Conservation (phyloP, 2,888 invertebrate genomes). For the Agriotes lineatus region DNA sequence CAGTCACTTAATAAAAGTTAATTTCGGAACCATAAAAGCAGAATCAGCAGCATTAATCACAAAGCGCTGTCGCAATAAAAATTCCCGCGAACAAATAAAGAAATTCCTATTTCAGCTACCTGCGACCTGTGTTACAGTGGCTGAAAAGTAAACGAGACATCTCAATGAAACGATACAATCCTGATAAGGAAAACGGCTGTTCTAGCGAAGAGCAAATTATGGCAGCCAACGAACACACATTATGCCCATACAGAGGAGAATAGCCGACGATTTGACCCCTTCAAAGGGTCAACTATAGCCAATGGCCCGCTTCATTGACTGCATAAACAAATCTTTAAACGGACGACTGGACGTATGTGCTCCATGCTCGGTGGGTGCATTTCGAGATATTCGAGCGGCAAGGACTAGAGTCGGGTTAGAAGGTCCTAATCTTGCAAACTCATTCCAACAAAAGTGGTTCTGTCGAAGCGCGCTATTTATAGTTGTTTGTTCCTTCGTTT, state of each 20-base stretch:
- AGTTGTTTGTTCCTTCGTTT: not conserved
- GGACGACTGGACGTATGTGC: too few species aligned
- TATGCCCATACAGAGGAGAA: slow-evolving; percentile 5
- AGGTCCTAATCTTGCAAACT: too few species aligned
- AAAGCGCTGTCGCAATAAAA: too few species aligned
- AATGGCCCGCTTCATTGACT: not conserved
- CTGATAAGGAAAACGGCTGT: slow-evolving; percentile 5
- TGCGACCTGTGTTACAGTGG: not conserved
- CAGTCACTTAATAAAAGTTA: too few species aligned
- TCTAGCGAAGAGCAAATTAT: slow-evolving; percentile 11
- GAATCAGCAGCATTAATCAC: too few species aligned
- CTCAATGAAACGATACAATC: slow-evolving; percentile 8
- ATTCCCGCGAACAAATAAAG: too few species aligned
- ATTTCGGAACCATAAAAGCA: too few species aligned
- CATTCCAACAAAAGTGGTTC: not conserved
- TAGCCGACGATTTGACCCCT: slow-evolving; percentile 14
- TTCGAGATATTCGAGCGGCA: too few species aligned
- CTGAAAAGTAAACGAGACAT: not conserved
- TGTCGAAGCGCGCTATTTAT: not conserved
- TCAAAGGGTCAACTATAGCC: slow-evolving; percentile 7
- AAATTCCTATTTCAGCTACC: too few species aligned
- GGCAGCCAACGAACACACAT: slow-evolving; percentile 9
- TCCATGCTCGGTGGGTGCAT: too few species aligned
- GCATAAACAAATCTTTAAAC: slow-evolving; percentile 4
- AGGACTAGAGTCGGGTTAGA: too few species aligned